These are phyloP conservation scores for Maniola hyperantus DNA, from an alignment of 2,888 invertebrate species.

Conservation along the genomic window DNA sequence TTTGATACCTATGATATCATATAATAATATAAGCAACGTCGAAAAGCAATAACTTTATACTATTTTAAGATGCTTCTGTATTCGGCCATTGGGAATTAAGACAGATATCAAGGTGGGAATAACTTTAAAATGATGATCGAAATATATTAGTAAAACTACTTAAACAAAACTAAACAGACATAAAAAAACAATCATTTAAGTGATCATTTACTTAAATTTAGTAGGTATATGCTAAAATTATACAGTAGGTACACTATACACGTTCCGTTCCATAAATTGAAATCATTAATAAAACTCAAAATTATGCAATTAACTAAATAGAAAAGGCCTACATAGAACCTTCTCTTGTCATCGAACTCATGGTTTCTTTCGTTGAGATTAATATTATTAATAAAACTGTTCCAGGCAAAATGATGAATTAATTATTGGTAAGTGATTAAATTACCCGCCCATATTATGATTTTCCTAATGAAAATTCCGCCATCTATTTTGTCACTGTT, in stretches of 20 bases:
- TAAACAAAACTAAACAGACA: not conserved
- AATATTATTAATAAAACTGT: not conserved
- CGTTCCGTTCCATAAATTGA: constrained; percentile 9
- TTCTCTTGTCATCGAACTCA: not conserved
- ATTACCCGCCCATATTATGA: too few species aligned
- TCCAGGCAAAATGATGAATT: not conserved
- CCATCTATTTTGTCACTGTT: too few species aligned
- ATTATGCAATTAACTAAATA: constrained; percentile 7
- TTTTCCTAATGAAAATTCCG: too few species aligned
- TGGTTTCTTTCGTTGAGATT: not conserved
- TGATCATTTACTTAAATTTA: not conserved
- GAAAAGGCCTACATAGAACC: not conserved
- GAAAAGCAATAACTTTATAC: too few species aligned
- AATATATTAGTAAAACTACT: not conserved
- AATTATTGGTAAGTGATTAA: too few species aligned
- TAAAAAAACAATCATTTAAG: not conserved
- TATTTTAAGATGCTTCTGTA: too few species aligned
- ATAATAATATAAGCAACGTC: too few species aligned
- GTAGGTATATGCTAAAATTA: constrained; percentile 11
- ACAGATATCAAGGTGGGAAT: not conserved
- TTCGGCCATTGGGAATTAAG: too few species aligned
- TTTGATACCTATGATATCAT: too few species aligned
- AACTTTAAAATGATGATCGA: not conserved
- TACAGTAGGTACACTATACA: not conserved
- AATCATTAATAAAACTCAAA: constrained; percentile 1